phyloP scores from a whole-genome alignment of 1,140 invertebrate genomes.

The Anastrepha obliqua region DNA sequence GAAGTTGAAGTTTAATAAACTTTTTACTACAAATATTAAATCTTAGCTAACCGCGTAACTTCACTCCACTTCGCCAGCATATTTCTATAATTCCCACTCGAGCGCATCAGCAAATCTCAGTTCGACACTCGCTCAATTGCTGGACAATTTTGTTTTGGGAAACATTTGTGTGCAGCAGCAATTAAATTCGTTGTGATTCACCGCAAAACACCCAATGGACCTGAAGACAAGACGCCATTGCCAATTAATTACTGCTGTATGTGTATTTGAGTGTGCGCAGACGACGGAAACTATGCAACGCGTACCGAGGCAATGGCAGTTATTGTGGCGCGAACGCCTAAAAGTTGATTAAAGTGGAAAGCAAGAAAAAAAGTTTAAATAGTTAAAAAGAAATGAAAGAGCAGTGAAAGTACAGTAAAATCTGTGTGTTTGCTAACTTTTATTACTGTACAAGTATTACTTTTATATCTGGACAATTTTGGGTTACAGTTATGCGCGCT shows the following conservation, averaged over 20 bases:
- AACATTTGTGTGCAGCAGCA: background rate
- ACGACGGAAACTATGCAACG: constrained; percentile 5
- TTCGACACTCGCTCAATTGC: background rate
- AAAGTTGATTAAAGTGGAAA: constrained; percentile 8
- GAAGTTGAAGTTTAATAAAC: too few relatives aligned
- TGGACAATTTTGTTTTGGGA: background rate
- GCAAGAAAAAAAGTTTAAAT: background rate
- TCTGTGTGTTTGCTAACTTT: constrained; percentile 25
- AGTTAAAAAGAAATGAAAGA: background rate
- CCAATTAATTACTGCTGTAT: constrained; percentile 37
- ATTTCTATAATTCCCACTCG: background rate
- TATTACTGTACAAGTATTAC: background rate
- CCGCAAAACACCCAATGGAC: background rate
- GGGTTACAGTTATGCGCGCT: background rate
- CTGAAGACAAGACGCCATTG: background rate
- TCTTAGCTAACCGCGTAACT: too few relatives aligned
- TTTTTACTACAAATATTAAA: too few relatives aligned
- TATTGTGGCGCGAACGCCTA: constrained; percentile 5
- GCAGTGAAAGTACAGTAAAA: background rate
- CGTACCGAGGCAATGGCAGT: background rate
- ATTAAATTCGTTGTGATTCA: constrained; percentile 15
- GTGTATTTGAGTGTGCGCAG: background rate
- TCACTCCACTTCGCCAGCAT: background rate
- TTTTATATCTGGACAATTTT: constrained; percentile 9
- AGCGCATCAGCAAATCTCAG: background rate